Conservation (phyloP, 2,113 vertebrate species). For the Pollimyrus isidori region DNA sequence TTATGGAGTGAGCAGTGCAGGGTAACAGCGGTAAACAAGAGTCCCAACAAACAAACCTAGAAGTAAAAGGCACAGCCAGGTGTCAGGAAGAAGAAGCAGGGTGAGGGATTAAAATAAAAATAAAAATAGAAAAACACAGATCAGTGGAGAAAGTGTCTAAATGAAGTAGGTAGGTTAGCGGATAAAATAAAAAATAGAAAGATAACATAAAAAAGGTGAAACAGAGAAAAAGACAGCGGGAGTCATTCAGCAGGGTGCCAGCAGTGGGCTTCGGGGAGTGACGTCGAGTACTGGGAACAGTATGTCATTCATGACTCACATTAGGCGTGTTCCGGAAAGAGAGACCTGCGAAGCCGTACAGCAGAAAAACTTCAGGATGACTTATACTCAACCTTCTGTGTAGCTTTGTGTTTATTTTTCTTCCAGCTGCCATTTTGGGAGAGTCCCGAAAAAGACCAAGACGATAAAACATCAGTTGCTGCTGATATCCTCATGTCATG, state of each 20-base stretch:
- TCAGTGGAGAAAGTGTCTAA: not conserved
- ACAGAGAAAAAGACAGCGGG: not conserved
- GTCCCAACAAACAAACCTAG: not conserved
- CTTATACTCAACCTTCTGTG: not conserved
- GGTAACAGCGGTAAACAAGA: not conserved
- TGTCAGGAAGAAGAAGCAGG: not conserved
- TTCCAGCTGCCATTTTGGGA: not conserved
- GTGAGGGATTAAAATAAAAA: not conserved
- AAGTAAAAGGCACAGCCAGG: not conserved
- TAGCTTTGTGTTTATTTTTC: not conserved
- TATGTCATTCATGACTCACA: not conserved
- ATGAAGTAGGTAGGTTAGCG: not conserved
- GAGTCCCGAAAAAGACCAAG: not conserved
- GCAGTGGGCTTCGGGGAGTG: too few relatives aligned
- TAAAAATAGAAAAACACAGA: not conserved
- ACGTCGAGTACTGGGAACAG: too few relatives aligned
- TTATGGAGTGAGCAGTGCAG: not conserved
- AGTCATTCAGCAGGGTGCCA: not conserved
- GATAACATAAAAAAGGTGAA: not conserved
- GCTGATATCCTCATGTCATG: not conserved
- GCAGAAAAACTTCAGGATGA: not conserved
- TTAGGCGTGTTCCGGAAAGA: not conserved
- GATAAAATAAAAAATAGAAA: not conserved
- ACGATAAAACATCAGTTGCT: not conserved
- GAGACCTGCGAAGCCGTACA: not conserved